Base-by-base conservation (phyloP, 2,797 vertebrate species). In the Leptodactylus fallax region DNA sequence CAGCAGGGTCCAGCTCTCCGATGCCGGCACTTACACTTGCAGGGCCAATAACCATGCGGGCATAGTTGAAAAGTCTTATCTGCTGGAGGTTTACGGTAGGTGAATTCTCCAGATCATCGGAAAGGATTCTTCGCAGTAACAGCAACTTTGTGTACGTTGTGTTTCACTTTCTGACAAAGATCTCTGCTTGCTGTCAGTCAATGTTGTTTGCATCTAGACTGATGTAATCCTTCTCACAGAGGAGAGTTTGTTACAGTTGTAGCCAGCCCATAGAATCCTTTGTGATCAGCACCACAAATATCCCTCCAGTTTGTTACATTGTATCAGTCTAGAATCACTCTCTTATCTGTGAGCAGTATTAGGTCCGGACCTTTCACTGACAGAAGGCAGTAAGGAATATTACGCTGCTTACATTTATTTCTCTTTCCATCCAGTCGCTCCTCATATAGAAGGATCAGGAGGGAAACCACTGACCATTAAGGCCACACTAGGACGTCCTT, bases 401-500 rank as follows among this genome's bases (percentile, higher is more conserved):
- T 36, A 36, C 36, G 51, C 51, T 53, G 51, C 51, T 53, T 12
- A 53, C 4, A 36, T 36, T 69, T 69, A 1, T 1, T 0, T 21
- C 27, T 11, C 23, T 79, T 19, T 81, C 65, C 61, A 72, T 23
- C 6, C 60, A 94, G 93, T 93, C 36, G 90, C 93, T 0, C 93
- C 93, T 17, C 88, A 63, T 81, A 92, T 94, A 0, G 80, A 92
- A 25, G 91, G 93, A 0, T 53, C 90, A 0, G 47, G 55, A 0
- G 27, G 13, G 58, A 91, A 87, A 6, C 91, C 91, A 0, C 87
- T 25, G 0, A 7, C 36, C 14, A 90, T 97, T 78, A 94, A 95
- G 83, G 97, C 97, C 93, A 96, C 96, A 10, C 89, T 98, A 90
- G 95, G 94, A 91, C 98, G 97, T 90, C 97, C 97, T 19, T 94